Base-by-base conservation (phyloP, 2,888 invertebrate genomes). In the Parnassius orleans region DNA sequence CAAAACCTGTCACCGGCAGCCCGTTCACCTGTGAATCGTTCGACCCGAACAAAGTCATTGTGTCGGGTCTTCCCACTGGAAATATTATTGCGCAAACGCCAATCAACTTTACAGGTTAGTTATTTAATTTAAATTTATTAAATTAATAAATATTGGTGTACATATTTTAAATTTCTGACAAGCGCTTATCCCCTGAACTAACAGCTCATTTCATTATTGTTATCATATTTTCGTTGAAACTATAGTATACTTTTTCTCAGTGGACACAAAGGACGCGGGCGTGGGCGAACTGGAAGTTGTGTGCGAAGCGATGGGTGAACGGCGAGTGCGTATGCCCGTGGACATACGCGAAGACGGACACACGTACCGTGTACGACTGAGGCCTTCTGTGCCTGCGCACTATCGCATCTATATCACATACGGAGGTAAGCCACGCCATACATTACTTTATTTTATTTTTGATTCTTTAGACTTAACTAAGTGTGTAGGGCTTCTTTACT, bases 11-110 rank as follows among this genome's bases (percentile, higher is more conserved):
- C 47, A 93, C 95, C 10, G 98, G 98, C 57, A 98, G 98, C 73
- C 99, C 99, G 0, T 99, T 97, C 86, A 95, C 95, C 61, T 98
- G 99, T 78, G 96, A 98, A 79, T 96, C 98, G 0, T 98, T 95
- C 79, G 98, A 99, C 84, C 94, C 97, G 0, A 95, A 95, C 74
- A 95, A 95, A 86, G 96, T 98, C 0, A 93, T 94, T 64, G 90
- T 98, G 51, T 94, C 96, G 60, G 95, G 96, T 65, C 89, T 96
- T 61, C 95, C 95, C 53, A 95, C 94, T 70, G 95, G 94, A 57
- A 95, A 94, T 65, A 94, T 97, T 65, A 95, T 96, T 43, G 94
- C 97, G 41, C 96, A 97, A 73, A 97, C 97, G 76, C 95, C 95
- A 58, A 95, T 97, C 64, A 94, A 94, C 61, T 96, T 97, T 71